phyloP scores from a whole-genome alignment of 2,113 vertebrate species.

The Actinemys pallida region DNA sequence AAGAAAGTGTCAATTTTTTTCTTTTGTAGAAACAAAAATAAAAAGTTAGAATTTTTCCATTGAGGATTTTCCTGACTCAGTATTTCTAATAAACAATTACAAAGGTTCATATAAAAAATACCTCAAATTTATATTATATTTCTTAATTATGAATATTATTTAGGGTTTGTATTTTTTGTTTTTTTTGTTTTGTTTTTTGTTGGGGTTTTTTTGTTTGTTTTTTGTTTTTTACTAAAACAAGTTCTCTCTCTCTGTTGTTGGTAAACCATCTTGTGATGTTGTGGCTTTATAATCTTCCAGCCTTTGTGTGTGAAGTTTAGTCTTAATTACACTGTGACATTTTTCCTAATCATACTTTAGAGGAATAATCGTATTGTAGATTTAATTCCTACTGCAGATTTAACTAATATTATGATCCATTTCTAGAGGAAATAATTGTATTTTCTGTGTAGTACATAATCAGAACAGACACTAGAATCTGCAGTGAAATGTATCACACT shows the following conservation, averaged over 20 bases:
- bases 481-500: not conserved
- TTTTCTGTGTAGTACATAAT: not conserved
- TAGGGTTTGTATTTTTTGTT: too few species aligned
- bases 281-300: not conserved
- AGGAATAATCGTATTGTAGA: not conserved
- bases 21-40: not conserved
- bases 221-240: not conserved
- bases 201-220: not conserved
- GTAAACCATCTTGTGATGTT: not conserved
- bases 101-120: not conserved
- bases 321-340: not conserved
- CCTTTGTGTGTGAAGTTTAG: not conserved
- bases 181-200: too few species aligned
- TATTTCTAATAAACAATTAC: not conserved
- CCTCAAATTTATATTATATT: not conserved
- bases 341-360: not conserved
- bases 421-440: not conserved
- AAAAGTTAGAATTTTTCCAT: too few species aligned
- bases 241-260: accelerated
- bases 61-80: not conserved
- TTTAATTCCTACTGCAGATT: not conserved
- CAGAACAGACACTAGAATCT: not conserved
- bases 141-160: too few species aligned
- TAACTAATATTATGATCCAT: not conserved
- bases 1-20: not conserved